Evolutionary conservation across 2,797 vertebrate genomes (phyloP), one percentile per base, ranked within the genome.

Genomic region (Simalia tracyae): DNA sequence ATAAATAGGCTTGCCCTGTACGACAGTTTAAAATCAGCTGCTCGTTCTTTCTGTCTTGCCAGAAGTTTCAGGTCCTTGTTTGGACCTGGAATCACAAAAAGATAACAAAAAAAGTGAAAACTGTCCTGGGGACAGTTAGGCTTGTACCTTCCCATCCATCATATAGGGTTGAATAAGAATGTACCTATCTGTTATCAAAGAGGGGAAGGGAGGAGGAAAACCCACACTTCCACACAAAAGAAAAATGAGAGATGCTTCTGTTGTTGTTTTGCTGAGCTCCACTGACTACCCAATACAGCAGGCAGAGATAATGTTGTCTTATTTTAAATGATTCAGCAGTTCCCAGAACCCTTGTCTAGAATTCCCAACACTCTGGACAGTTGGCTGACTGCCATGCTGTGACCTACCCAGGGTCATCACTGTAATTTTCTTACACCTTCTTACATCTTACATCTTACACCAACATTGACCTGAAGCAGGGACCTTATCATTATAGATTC

Each of bases 391-490:
- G 84, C 68, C 64, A 68, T 89, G 89, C 0, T 86, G 54, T 87
- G 24, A 4, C 42, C 86, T 93, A 56, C 61, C 87, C 91, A 95
- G 93, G 89, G 89, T 94, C 91, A 86, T 90, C 93, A 86, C 0
- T 15, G 92, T 95, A 92, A 90, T 88, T 94, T 36, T 36, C 36
- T 36, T 36, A 36, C 36, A 36, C 36, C 36, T 36, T 36, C 36
- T 36, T 36, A 36, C 92, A 90, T 94, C 76, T 93, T 36, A 36
- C 36, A 36, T 90, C 60, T 88, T 87, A 94, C 92, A 93, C 93
- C 88, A 3, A 63, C 87, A 91, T 15, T 56, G 93, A 93, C 96
- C 92, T 92, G 93, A 88, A 96, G 95, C 95, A 97, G 94, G 92
- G 96, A 94, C 93, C 91, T 90, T 87, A 95, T 91, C 81, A 86